phyloP scores from a whole-genome alignment of 2,113 vertebrate species.

The Neotoma lepida region DNA sequence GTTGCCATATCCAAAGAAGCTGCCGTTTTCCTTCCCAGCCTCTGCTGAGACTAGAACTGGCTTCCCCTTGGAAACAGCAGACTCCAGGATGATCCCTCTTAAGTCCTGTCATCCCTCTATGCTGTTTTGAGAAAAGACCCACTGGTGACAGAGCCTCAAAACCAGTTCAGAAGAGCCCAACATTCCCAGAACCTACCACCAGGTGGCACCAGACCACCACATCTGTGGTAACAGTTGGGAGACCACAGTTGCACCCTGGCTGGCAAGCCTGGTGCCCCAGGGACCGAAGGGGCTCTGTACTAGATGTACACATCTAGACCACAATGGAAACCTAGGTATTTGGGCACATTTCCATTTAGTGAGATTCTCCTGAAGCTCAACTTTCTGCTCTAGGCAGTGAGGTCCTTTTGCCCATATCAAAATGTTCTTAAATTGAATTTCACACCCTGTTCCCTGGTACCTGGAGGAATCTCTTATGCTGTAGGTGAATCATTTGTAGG shows the following conservation, averaged over 20 bases:
- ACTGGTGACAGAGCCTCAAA: not conserved
- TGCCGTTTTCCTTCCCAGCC: not conserved
- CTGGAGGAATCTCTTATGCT: slow-evolving; percentile 6
- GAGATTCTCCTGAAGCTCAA: slow-evolving; percentile 1
- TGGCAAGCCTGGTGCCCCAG: not conserved
- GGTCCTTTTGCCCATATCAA: not conserved
- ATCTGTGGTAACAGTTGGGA: not conserved
- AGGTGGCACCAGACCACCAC: slow-evolving; percentile 64
- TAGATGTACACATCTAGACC: not conserved
- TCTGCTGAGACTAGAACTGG: slow-evolving; percentile 2
- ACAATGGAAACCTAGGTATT: not conserved
- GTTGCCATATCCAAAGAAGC: not conserved
- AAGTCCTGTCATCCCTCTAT: not conserved
- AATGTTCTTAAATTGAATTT: not conserved
- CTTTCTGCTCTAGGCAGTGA: not conserved
- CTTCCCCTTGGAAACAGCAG: not conserved
- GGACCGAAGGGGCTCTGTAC: not conserved
- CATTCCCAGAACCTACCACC: not conserved
- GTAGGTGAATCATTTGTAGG: slow-evolving; percentile 49
- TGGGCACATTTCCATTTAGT: not conserved
- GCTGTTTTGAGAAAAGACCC: not conserved
- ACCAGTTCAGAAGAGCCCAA: not conserved
- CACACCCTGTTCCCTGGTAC: not conserved
- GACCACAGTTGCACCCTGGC: not conserved
- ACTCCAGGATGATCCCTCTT: not conserved